These are phyloP conservation scores for Camptogramma bilineatum DNA, from an alignment of 2,888 invertebrate genomes.

Conservation along the genomic window DNA sequence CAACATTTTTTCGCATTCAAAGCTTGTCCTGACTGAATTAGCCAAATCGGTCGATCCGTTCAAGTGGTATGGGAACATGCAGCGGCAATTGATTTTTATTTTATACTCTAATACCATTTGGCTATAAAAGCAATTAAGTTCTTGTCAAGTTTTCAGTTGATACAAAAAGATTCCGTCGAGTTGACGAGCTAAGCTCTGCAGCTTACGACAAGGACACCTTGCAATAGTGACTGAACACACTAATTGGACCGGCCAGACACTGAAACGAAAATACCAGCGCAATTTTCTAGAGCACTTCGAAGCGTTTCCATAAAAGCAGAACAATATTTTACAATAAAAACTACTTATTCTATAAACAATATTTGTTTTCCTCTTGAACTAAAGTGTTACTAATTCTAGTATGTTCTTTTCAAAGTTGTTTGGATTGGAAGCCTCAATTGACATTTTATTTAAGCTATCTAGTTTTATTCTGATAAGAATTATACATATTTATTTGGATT, in stretches of 20 bases:
- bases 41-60: no score
- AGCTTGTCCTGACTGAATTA: no score
- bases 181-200: conserved; percentile 16
- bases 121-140: conserved; percentile 10
- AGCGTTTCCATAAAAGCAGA: neutral
- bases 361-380: neutral
- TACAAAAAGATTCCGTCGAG: conserved; percentile 19
- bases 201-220: conserved; percentile 18
- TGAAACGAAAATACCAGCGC: conserved; percentile 15
- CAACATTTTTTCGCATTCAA: no score
- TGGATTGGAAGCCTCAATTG: neutral
- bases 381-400: neutral
- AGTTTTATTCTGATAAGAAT: no score
- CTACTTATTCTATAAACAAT: neutral
- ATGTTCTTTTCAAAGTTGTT: neutral
- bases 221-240: conserved; percentile 14
- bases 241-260: conserved; percentile 22
- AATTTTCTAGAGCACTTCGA: conserved; percentile 3
- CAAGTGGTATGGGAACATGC: no score
- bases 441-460: no score
- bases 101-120: neutral
- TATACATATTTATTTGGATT: no score
- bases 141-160: conserved; percentile 6
- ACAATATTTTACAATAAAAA: neutral
- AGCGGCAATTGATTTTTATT: no score